These are phyloP conservation scores for Automeris io DNA, from an alignment of 2,888 invertebrate genomes.

Conservation along the genomic window DNA sequence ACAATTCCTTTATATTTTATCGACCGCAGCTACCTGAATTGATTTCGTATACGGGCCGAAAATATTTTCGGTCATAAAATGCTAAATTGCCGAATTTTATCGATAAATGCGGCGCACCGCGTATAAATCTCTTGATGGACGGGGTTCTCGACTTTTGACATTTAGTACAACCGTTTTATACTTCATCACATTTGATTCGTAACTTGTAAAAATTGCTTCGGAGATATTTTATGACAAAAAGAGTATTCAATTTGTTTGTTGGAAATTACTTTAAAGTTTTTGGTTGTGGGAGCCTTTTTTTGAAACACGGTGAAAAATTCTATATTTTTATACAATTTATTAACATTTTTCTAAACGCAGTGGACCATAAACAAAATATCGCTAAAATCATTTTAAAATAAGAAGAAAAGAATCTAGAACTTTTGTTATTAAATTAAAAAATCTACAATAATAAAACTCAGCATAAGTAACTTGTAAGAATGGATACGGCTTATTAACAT, in stretches of 20 bases:
- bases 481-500: conserved; percentile 55
- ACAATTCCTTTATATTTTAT: conserved; percentile 11
- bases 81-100: conserved; percentile 19
- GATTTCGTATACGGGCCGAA: conserved; percentile 46
- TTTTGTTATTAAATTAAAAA: conserved; percentile 5
- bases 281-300: no score
- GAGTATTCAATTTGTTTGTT: no score
- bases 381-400: no score
- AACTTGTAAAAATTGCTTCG: neutral
- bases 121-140: conserved; percentile 26
- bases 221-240: neutral
- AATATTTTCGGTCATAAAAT: conserved; percentile 24
- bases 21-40: conserved; percentile 54
- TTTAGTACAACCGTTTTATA: neutral
- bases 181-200: neutral
- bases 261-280: no score
- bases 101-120: conserved; percentile 24
- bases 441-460: conserved; percentile 3
- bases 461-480: conserved; percentile 29
- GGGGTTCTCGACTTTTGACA: conserved; percentile 16
- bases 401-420: no score
- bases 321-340: no score
- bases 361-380: no score
- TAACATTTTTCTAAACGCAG: no score
- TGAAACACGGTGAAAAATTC: no score